phyloP scores from a whole-genome alignment of 2,113 vertebrate genomes.

The Misgurnus mizolepis region DNA sequence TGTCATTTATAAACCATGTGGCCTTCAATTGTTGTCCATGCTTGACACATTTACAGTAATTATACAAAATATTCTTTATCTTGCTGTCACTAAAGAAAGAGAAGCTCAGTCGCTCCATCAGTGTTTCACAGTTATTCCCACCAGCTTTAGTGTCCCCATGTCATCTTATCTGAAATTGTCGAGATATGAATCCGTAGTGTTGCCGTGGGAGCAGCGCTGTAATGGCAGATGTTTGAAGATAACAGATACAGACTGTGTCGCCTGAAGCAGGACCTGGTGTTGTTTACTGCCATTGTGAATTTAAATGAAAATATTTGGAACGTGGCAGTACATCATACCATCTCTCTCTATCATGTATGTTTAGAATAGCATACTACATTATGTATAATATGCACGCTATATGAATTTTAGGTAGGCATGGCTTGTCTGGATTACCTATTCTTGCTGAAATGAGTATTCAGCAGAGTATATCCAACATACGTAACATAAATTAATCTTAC shows the following conservation, averaged over 20 bases:
- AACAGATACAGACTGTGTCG: slow-evolving; percentile 22
- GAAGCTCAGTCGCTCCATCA: neutral
- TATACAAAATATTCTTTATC: too few species aligned
- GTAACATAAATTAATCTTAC: too few species aligned
- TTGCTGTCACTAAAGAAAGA: neutral
- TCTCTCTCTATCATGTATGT: neutral
- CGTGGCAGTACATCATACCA: neutral
- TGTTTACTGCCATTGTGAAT: slow-evolving; percentile 7
- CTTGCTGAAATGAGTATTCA: too few species aligned
- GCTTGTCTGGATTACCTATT: too few species aligned
- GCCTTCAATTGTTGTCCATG: too few species aligned
- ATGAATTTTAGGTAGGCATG: too few species aligned
- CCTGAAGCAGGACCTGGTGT: slow-evolving; percentile 19
- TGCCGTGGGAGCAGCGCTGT: neutral
- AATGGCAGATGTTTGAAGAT: slow-evolving; percentile 30
- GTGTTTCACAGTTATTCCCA: neutral
- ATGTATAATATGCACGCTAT: neutral
- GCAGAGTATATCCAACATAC: too few species aligned
- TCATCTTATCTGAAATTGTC: slow-evolving; percentile 1
- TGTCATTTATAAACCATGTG: too few species aligned
- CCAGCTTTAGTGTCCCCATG: neutral
- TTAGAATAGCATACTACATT: neutral
- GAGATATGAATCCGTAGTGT: slow-evolving; percentile 5
- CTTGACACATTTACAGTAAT: too few species aligned
- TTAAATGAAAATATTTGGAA: slow-evolving; percentile 9